A percentile compares a stretch with the other conserved stretches of the same genome.
Conservation (phyloP, 1,140 invertebrate genomes). For the Drosophila arizonae region DNA sequence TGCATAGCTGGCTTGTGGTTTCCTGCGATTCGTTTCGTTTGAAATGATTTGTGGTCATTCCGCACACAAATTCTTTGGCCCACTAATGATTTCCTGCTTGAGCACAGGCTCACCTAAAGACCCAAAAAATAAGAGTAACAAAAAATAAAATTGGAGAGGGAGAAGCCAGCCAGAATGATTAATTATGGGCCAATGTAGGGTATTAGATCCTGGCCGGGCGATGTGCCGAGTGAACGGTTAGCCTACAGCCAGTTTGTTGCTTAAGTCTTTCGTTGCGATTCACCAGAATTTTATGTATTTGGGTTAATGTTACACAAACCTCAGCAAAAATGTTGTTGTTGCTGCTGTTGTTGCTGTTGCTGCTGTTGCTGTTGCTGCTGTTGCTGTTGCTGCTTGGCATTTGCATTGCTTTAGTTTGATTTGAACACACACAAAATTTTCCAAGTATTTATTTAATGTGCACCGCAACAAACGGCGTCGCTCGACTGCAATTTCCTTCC, state of each 20-base stretch:
- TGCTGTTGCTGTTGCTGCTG: neutral
- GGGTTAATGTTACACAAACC: conserved; percentile 76
- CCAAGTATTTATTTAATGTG: conserved; percentile 77
- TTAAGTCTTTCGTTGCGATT: conserved; percentile 58
- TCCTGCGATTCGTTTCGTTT: conserved; percentile 5
- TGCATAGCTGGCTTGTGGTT: conserved; percentile 14
- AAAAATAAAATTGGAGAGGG: neutral
- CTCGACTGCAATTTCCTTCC: conserved; percentile 74
- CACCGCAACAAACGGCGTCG: conserved; percentile 37
- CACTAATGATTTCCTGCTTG: conserved; percentile 68
- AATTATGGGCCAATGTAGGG: conserved; percentile 47
- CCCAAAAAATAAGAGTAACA: conserved; percentile 42
- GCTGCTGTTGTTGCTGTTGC: conserved; percentile 3
- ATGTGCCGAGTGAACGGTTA: conserved; percentile 23
- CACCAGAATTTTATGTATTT: conserved; percentile 72
- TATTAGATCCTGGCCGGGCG: conserved; percentile 64
- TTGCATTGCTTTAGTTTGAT: conserved; percentile 75
- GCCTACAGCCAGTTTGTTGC: conserved; percentile 60
- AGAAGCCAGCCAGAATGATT: conserved; percentile 34
- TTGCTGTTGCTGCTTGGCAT: conserved; percentile 13
- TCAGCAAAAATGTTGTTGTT: conserved; percentile 13
- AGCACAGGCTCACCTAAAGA: conserved; percentile 63
- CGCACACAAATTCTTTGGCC: conserved; percentile 38
- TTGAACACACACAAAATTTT: conserved; percentile 74
- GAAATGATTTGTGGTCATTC: conserved; percentile 28